A percentile compares a stretch with the other conserved stretches of the same genome.
phyloP scores from a whole-genome alignment of 2,113 vertebrate genomes.

The Tympanuchus pallidicinctus region DNA sequence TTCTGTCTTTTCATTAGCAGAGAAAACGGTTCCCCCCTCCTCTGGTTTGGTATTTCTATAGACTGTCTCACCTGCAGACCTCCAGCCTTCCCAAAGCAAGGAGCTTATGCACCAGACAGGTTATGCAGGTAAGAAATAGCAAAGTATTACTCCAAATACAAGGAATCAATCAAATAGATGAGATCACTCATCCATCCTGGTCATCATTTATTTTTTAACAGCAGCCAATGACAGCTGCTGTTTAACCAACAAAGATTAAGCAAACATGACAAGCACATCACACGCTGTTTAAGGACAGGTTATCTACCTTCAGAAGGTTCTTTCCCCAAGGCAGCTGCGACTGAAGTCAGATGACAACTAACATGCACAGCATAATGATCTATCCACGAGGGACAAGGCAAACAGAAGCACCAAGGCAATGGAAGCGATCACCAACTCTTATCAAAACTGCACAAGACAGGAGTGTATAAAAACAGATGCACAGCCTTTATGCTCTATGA shows the following conservation, averaged over 20 bases:
- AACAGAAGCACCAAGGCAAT: neutral
- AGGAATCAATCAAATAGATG: neutral
- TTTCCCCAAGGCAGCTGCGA: rapidly evolving
- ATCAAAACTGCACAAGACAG: neutral
- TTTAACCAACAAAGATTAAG: neutral
- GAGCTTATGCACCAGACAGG: neutral
- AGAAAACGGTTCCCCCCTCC: neutral
- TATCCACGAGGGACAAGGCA: neutral
- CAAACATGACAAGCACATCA: rapidly evolving
- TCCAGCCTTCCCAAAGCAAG: neutral
- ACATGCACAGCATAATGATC: neutral
- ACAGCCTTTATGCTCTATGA: neutral
- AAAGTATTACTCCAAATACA: neutral
- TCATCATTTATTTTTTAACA: neutral
- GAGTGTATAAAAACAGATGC: neutral
- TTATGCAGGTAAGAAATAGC: neutral
- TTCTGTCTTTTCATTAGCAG: neutral
- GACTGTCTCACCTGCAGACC: neutral
- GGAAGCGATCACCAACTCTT: neutral
- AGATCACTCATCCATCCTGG: neutral
- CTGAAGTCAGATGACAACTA: neutral
- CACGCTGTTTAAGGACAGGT: rapidly evolving
- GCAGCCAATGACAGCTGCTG: rapidly evolving
- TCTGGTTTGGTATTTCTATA: neutral
- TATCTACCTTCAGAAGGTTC: neutral